These are phyloP conservation scores for Sclerurus mexicanus DNA, from an alignment of 2,113 vertebrate species.

Conservation along the genomic window DNA sequence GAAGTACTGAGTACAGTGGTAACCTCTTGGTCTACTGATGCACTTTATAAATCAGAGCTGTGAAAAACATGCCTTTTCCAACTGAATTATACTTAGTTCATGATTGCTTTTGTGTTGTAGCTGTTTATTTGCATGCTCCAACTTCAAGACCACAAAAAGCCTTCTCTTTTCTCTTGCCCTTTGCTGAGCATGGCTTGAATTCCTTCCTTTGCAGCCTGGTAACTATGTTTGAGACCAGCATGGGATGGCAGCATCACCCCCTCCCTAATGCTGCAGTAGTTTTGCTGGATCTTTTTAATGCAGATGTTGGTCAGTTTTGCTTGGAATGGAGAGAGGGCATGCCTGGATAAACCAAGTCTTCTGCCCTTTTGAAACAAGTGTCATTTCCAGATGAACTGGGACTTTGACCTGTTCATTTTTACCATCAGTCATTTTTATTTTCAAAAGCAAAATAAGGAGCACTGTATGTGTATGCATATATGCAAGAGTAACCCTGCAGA, in stretches of 20 bases:
- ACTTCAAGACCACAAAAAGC: neutral
- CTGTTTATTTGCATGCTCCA: neutral
- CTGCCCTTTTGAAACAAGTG: neutral
- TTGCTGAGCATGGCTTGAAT: neutral
- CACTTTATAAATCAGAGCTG: neutral
- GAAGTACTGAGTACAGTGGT: neutral
- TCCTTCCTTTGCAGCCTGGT: neutral
- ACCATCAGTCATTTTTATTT: neutral
- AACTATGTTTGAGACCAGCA: accelerated
- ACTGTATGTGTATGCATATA: neutral
- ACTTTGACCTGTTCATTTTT: neutral
- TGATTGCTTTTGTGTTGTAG: accelerated
- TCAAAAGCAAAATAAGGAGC: neutral
- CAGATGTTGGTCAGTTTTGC: neutral
- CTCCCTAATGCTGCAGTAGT: accelerated
- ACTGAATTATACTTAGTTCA: neutral
- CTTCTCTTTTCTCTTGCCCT: neutral
- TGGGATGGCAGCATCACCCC: neutral
- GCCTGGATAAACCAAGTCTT: neutral
- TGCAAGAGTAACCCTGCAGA: neutral
- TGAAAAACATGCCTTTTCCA: neutral
- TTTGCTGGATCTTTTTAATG: neutral
- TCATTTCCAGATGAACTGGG: neutral
- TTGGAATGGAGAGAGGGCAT: neutral
- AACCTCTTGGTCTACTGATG: neutral